phyloP scores from a whole-genome alignment of 2,888 invertebrate species.

The Eupithecia dodoneata region DNA sequence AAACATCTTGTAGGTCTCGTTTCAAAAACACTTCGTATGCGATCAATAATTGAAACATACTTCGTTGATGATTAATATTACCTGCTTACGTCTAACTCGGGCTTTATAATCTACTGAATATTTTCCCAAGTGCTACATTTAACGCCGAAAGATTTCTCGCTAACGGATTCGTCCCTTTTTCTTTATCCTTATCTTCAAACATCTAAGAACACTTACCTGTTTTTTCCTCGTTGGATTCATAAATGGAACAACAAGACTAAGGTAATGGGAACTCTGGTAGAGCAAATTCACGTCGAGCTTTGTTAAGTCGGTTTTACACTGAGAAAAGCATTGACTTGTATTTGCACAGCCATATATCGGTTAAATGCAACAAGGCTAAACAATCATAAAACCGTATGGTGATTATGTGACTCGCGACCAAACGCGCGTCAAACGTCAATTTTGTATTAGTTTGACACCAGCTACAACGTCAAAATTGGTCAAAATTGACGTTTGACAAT shows the following conservation, averaged over 20 bases:
- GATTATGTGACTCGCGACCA: too few relatives aligned
- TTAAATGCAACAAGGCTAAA: background rate
- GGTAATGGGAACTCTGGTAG: background rate
- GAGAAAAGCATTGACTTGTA: background rate
- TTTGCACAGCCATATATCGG: constrained; percentile 1
- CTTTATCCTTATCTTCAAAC: constrained; percentile 1
- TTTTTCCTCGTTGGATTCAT: background rate
- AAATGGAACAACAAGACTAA: background rate
- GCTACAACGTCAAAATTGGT: too few relatives aligned
- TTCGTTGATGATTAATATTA: background rate
- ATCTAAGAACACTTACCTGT: background rate
- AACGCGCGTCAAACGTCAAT: too few relatives aligned
- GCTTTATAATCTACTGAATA: background rate
- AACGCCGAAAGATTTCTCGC: background rate
- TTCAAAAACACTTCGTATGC: background rate
- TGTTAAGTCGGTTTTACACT: background rate
- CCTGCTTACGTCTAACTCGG: background rate
- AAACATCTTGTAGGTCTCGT: background rate
- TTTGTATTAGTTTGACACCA: too few relatives aligned
- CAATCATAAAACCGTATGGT: background rate
- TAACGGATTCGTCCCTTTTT: background rate
- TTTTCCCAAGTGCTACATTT: background rate
- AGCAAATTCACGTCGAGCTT: constrained; percentile 1
- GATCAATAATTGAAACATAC: background rate
- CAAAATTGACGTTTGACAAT: too few relatives aligned